Conservation (phyloP, 35 echinoderm and acorn worm species). For the Ptychodera flava region DNA sequence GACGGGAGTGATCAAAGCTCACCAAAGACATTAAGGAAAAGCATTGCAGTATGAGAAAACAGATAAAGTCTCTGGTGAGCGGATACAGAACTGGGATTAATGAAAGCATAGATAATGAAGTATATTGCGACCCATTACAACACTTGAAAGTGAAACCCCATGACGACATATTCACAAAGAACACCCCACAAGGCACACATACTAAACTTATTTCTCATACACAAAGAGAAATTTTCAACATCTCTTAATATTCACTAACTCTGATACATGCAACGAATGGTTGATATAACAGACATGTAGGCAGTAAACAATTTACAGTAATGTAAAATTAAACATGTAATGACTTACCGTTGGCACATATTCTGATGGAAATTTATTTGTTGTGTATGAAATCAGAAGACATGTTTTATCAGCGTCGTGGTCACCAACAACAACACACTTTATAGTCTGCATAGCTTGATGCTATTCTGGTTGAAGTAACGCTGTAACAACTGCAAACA, state of each 20-base stretch:
- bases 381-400: conserved; percentile 95
- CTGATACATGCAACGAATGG: neutral
- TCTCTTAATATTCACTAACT: too few species aligned
- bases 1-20: too few species aligned
- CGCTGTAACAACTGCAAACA: neutral
- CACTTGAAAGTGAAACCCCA: too few species aligned
- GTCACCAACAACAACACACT: conserved; percentile 98
- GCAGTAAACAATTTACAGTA: too few species aligned
- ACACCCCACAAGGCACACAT: neutral
- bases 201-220: neutral
- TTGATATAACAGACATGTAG: neutral
- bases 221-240: neutral
- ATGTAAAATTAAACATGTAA: too few species aligned
- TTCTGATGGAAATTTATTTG: conserved; percentile 99
- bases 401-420: conserved; percentile 94
- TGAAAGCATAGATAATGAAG: too few species aligned
- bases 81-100: too few species aligned
- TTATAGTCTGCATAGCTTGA: conserved; percentile 86
- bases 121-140: too few species aligned
- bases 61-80: too few species aligned
- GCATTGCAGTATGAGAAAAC: too few species aligned
- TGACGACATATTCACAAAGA: neutral
- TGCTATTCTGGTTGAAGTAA: neutral
- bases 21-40: too few species aligned
- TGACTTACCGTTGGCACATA: conserved; percentile 97